Percentiles rank a stretch among this genome's conserved stretches.
These are phyloP conservation scores for Elaphurus davidianus DNA, from an alignment of 2,113 vertebrate genomes.

Conservation along the genomic window DNA sequence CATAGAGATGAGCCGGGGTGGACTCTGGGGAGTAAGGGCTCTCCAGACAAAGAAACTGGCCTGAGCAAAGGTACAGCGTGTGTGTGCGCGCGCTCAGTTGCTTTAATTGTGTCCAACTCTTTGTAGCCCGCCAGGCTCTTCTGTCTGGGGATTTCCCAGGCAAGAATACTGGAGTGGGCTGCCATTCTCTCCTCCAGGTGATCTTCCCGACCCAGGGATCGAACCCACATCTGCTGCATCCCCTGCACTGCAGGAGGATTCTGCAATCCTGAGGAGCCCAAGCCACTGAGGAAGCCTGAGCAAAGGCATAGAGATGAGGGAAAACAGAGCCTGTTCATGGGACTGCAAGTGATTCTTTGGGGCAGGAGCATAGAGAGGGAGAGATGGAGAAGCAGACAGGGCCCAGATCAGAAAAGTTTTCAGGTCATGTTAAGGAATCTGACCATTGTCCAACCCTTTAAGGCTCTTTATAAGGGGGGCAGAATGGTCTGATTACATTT, in stretches of 20 bases:
- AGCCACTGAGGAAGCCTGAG: neutral
- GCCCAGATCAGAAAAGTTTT: neutral
- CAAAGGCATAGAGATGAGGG: neutral
- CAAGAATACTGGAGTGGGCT: neutral
- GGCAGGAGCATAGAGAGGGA: too few species aligned
- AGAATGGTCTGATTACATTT: neutral
- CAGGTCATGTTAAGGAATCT: neutral
- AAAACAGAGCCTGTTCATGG: neutral
- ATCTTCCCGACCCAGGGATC: neutral
- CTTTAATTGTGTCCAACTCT: neutral
- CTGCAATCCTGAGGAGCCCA: neutral
- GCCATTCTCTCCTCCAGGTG: neutral
- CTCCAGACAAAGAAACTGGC: neutral
- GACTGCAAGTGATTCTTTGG: rapidly evolving
- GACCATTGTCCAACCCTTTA: neutral
- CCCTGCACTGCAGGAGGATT: neutral
- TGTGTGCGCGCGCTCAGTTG: neutral
- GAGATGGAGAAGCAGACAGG: neutral
- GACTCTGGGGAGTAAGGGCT: neutral
- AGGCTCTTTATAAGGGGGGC: neutral
- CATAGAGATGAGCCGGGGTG: neutral
- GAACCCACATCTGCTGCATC: neutral
- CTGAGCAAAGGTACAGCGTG: neutral
- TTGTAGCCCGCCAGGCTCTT: neutral
- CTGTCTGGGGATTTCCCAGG: neutral